Base-by-base conservation (phyloP, 2,888 invertebrate genomes). In the Noctua fimbriata region DNA sequence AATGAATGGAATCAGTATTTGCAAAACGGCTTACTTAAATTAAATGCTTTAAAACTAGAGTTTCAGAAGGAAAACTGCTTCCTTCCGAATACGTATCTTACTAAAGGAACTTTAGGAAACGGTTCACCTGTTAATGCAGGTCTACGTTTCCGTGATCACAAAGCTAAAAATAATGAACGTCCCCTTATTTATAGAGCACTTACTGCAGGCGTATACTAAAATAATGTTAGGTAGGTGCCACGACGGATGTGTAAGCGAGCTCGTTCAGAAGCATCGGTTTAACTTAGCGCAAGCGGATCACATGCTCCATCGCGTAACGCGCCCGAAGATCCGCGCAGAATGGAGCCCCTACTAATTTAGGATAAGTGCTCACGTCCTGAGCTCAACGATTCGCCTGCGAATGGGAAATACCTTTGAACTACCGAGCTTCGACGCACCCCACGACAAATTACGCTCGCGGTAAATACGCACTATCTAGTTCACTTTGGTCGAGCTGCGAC, bases 321-420 rank as follows among this genome's bases (percentile, higher is more conserved):
- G 89, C 89, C 90, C 89, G 89, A 90, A 90, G 90, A 91, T 93
- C 90, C 88, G 80, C 89, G 88, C 87, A 87, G 89, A 89, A 90
- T 87, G 86, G 84, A 91, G 86, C 91, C 91, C 91, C 92, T 93
- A 94, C 94, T 95, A 95, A 95, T 95, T 95, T 94, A 92, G 93
- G 94, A 94, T 95, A 95, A 95, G 94, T 94, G 94, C 93, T 94
- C 94, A 94, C 94, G 95, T 94, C 93, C 90, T 91, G 84, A 87
- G 91, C 91, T 92, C 93, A 93, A 90, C 93, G 92, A 91, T 92
- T 92, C 91, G 90, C 90, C 90, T 91, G 86, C 88, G 83, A 92
- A 90, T 93, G 89, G 90, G 90, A 90, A 92, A 93, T 93, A 92
- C 92, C 92, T 93, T 93, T 93, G 91, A 93, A 93, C 91, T 90